Percentiles rank a stretch among this genome's conserved stretches.
phyloP scores from a whole-genome alignment of 2,113 vertebrate species.

The Lepisosteus oculatus region DNA sequence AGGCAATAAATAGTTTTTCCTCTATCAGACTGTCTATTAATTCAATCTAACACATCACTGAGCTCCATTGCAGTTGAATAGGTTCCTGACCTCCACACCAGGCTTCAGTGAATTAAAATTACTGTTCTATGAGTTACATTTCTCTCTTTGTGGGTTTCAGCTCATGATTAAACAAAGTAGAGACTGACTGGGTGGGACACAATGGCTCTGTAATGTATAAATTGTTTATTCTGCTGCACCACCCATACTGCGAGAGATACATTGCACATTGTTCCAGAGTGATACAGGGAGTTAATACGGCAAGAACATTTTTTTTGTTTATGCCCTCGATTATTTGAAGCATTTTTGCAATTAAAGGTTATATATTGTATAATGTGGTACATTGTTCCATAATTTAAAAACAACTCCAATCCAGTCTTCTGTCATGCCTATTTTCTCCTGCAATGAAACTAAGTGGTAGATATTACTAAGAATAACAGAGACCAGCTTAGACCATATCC shows the following conservation, averaged over 20 bases:
- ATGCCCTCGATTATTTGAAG: no score
- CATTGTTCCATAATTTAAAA: no score
- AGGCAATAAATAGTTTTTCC: conserved; percentile 5
- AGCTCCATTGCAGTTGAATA: background rate
- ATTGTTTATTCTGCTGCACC: background rate
- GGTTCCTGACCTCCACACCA: background rate
- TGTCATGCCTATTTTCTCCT: no score
- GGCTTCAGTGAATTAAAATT: background rate
- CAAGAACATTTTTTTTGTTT: no score
- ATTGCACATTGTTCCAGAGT: background rate
- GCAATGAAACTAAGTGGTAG: no score
- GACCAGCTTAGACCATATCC: no score
- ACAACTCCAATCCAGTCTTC: no score
- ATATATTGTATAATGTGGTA: no score
- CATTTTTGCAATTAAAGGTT: no score
- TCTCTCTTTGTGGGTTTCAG: background rate
- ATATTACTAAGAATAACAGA: no score
- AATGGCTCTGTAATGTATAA: background rate
- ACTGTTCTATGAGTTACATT: background rate
- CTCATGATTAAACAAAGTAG: conserved; percentile 2
- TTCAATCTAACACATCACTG: conserved; percentile 6
- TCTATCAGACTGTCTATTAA: background rate
- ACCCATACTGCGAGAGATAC: background rate
- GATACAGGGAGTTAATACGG: no score
- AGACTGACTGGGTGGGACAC: background rate